These are phyloP conservation scores for Homarus americanus DNA, from an alignment of 1,140 invertebrate species.

Conservation along the genomic window DNA sequence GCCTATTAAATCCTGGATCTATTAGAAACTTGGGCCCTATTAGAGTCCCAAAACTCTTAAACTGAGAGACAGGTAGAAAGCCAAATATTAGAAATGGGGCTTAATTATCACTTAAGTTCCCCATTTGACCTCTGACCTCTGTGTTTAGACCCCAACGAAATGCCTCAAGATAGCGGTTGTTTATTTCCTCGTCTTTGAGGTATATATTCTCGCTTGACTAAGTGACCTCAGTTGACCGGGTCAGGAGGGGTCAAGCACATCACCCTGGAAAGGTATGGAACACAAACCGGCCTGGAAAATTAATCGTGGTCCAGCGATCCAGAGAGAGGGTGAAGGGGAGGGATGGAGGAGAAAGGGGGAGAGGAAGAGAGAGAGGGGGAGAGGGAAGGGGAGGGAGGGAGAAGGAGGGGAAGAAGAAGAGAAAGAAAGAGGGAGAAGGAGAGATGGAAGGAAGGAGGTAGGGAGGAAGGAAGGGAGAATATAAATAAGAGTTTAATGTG, in stretches of 20 bases:
- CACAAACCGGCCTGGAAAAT: background rate
- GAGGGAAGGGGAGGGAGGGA: constrained; percentile 26
- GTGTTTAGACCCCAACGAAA: no score
- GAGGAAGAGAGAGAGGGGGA: constrained; percentile 3
- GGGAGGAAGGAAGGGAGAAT: no score
- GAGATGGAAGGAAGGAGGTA: background rate
- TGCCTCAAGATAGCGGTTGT: no score
- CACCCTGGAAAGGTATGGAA: background rate
- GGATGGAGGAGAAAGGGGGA: background rate
- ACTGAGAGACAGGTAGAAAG: no score
- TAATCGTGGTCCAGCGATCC: background rate
- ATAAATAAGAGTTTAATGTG: no score
- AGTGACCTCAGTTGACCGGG: background rate
- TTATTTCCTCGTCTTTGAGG: no score
- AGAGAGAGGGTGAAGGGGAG: background rate
- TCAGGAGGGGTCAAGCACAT: background rate
- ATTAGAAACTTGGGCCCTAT: no score
- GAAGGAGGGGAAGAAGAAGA: background rate
- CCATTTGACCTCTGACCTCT: no score
- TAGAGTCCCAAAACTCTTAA: no score
- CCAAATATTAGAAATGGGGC: no score
- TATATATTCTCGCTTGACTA: background rate
- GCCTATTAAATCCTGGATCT: no score
- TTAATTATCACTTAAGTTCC: no score
- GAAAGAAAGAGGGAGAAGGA: background rate